A percentile compares a stretch with the other conserved stretches of the same genome.
phyloP scores from a whole-genome alignment of 2,113 vertebrate genomes.

The Pogonocichla stellata region DNA sequence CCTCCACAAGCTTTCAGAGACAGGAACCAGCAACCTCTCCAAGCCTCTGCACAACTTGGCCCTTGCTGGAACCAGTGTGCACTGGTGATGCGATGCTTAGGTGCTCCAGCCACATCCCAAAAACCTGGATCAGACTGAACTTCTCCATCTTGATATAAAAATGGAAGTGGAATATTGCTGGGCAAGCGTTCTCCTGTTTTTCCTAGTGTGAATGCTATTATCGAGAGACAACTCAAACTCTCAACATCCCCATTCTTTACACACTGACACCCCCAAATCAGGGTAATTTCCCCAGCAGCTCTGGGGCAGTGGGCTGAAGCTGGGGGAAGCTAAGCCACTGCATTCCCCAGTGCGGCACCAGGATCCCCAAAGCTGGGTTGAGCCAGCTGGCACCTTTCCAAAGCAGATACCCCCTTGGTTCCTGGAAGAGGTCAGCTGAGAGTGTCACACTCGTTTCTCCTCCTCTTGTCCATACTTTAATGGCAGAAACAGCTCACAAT shows the following conservation, averaged over 20 bases:
- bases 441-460: background rate
- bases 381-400: background rate
- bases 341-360: background rate
- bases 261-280: background rate
- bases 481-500: background rate
- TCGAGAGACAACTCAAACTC: accelerated
- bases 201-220: background rate
- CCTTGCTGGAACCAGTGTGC: background rate
- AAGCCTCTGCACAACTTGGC: background rate
- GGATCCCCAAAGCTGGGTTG: background rate
- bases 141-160: background rate
- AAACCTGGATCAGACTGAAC: background rate
- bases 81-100: background rate
- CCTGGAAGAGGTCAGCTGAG: background rate
- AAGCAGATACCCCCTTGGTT: background rate
- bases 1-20: background rate
- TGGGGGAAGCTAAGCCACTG: background rate
- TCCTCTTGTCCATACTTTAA: background rate
- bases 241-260: background rate
- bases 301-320: background rate
- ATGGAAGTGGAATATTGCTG: background rate
- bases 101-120: background rate
- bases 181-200: background rate
- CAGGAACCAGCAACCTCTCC: background rate
- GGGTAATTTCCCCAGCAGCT: background rate